Evolutionary conservation across 2,113 vertebrate genomes (phyloP), one percentile per base, ranked within the genome.

Genomic region (Deroptyus accipitrinus): DNA sequence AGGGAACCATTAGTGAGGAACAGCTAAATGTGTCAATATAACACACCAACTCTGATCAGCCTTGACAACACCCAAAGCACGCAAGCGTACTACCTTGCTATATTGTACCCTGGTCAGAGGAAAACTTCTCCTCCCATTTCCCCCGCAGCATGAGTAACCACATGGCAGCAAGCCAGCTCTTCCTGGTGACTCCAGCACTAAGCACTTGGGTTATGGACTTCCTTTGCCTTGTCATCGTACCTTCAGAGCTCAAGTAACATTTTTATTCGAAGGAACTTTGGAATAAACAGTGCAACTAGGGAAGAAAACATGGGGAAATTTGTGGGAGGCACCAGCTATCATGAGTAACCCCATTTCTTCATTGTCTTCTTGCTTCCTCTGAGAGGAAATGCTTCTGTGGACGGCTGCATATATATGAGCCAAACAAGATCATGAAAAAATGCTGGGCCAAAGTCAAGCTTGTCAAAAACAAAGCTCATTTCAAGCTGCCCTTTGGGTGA

Each of bases 341-440:
- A 83, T 8, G 37, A 95, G 67, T 81, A 96, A 95, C 46, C 33
- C 66, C 13, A 20, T 86, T 86, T 88, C 76, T 96, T 88, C 69
- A 94, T 94, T 96, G 94, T 96, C 85, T 80, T 95, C 61, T 88
- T 3, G 5, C 83, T 95, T 94, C 84, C 90, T 94, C 51, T 35
- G 54, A 72, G 79, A 89, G 90, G 88, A 97, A 97, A 97, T 89
- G 76, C 85, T 63, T 82, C 52, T 20, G 6, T 23, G 5, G 44
- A 93, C 92, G 54, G 66, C 27, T 81, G 37, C 20, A 10, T 42
- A 55, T 67, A 77, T 2, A 84, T 37, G 42, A 94, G 70, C 81
- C 83, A 94, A 81, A 14, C 33, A 78, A 68, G 42, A 75, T 13
- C 49, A 82, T 10, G 14, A 82, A 83, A 89, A 96, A 96, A 70